These are phyloP conservation scores for Sesia apiformis DNA, from an alignment of 2,888 invertebrate genomes.

Conservation along the genomic window DNA sequence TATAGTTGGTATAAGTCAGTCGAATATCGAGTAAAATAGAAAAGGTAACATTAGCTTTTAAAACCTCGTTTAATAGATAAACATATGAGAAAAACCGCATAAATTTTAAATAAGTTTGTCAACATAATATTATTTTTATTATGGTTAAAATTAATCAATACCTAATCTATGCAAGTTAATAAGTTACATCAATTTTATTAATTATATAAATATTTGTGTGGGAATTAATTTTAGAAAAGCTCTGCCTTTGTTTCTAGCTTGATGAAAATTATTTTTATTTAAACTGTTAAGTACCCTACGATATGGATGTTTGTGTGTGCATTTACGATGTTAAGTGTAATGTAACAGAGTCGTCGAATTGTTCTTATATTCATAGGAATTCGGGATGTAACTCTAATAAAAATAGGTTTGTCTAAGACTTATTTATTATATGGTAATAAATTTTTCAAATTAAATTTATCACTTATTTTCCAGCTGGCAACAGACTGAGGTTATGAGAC, in stretches of 20 bases:
- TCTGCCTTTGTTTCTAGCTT: conserved; percentile 17
- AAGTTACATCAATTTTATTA: conserved; percentile 35
- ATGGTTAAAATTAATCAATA: conserved; percentile 11
- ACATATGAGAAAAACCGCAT: too few species aligned
- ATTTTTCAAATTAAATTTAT: too few species aligned
- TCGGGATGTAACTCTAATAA: too few species aligned
- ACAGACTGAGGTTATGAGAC: too few species aligned
- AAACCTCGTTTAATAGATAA: too few species aligned
- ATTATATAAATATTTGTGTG: conserved; percentile 40
- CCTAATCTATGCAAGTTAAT: conserved; percentile 45
- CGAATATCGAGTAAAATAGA: too few species aligned
- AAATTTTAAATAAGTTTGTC: conserved; percentile 30
- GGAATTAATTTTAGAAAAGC: conserved; percentile 22
- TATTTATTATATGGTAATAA: too few species aligned
- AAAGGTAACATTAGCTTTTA: too few species aligned
- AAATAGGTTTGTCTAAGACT: too few species aligned
- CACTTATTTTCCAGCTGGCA: too few species aligned
- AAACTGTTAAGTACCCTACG: conserved; percentile 23
- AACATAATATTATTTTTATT: conserved; percentile 20
- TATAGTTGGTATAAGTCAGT: too few species aligned
- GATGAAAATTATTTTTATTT: conserved; percentile 18
- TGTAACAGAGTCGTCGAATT: conserved; percentile 3
- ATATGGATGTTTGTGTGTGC: conserved; percentile 10
- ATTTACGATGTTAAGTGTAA: background rate
- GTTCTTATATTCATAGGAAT: too few species aligned